Evolutionary conservation across 1,140 invertebrate species (phyloP).

Genomic region (Mesaphorura yosii): DNA sequence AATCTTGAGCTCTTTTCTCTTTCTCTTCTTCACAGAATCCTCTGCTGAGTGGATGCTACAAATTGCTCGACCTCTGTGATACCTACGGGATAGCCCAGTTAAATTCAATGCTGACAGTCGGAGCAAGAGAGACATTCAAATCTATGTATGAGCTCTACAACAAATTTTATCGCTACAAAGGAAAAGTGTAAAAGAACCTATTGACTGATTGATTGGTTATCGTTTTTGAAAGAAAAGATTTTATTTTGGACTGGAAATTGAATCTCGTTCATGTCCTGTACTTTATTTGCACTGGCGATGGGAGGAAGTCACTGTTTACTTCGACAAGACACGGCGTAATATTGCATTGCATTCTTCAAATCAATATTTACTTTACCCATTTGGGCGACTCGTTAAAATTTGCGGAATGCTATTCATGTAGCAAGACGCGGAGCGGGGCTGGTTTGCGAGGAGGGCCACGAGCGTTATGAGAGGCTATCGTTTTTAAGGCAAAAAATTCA

Average conservation of each 20-base stretch:
- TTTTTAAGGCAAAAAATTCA: too few relatives aligned
- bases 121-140: slow-evolving; percentile 39
- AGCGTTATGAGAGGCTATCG: too few relatives aligned
- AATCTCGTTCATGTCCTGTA: neutral
- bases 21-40: slow-evolving; percentile 34
- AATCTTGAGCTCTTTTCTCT: too few relatives aligned
- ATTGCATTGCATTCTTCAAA: neutral
- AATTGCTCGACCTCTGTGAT: slow-evolving; percentile 38
- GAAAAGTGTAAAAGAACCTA: slow-evolving; percentile 36
- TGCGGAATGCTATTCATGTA: too few relatives aligned
- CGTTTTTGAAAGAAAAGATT: too few relatives aligned
- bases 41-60: slow-evolving; percentile 35
- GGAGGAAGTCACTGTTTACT: neutral
- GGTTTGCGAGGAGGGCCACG: too few relatives aligned
- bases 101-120: slow-evolving; percentile 35
- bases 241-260: neutral
- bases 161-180: slow-evolving; percentile 39
- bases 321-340: neutral
- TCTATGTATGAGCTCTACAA: slow-evolving; percentile 37
- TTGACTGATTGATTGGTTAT: slow-evolving; percentile 1
- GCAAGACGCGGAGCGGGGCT: too few relatives aligned
- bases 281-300: neutral
- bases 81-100: slow-evolving; percentile 38
- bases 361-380: neutral
- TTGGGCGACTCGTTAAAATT: neutral